A percentile compares a stretch with the other conserved stretches of the same genome.
Evolutionary conservation across 2,113 vertebrate genomes (phyloP).

Genomic region (Hyperoodon ampullatus): DNA sequence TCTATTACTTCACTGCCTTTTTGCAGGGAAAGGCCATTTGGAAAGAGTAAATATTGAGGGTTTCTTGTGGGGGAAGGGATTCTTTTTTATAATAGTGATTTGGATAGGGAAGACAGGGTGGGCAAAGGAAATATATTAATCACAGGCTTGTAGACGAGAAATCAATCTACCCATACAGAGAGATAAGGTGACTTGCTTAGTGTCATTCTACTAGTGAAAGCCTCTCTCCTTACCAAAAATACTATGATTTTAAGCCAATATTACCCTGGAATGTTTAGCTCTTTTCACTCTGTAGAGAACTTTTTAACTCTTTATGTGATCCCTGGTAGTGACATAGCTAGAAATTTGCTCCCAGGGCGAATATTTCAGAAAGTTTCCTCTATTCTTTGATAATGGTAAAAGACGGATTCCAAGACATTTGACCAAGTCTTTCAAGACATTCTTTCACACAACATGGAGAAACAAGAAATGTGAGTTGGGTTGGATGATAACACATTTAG

Average conservation of each 20-base stretch:
- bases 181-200: constrained; percentile 7
- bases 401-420: background rate
- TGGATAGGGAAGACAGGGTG: background rate
- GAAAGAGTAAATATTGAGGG: background rate
- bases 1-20: background rate
- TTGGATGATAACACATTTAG: constrained; percentile 18
- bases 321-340: background rate
- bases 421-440: constrained; percentile 27
- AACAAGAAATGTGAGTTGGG: constrained; percentile 14
- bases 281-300: background rate
- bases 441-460: constrained; percentile 20
- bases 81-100: constrained; percentile 11
- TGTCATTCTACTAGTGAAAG: background rate
- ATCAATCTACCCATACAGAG: background rate
- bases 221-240: background rate
- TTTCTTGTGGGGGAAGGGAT: background rate
- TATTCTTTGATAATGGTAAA: constrained; percentile 22
- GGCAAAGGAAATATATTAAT: background rate
- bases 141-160: background rate
- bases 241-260: constrained; percentile 2
- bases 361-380: constrained; percentile 46
- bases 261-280: background rate
- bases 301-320: background rate
- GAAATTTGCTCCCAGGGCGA: background rate
- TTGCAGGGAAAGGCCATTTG: background rate